Percentiles rank a stretch among this genome's conserved stretches.
phyloP scores from a whole-genome alignment of 2,113 vertebrate genomes.

The Misgurnus mizolepis region DNA sequence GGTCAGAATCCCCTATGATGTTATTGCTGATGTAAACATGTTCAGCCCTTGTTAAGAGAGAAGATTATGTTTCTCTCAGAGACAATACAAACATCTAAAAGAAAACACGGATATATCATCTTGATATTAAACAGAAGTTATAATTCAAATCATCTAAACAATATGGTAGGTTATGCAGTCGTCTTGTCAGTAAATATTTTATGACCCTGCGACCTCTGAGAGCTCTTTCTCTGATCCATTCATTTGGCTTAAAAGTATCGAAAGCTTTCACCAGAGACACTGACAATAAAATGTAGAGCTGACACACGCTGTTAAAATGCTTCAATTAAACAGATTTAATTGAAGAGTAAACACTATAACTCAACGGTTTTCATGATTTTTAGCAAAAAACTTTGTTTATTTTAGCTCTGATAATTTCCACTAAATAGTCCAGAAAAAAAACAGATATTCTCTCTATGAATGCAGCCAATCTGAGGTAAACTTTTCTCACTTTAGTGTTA shows the following conservation, averaged over 20 bases:
- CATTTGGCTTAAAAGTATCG: neutral
- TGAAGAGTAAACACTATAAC: neutral
- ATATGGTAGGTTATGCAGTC: no score
- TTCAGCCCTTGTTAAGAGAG: conserved; percentile 57
- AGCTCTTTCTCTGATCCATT: neutral
- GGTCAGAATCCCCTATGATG: conserved; percentile 21
- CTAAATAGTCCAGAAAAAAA: no score
- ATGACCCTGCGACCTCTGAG: no score
- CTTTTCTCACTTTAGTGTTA: no score
- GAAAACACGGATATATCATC: conserved; percentile 51
- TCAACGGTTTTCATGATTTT: no score
- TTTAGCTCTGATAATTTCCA: no score
- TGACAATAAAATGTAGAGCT: neutral
- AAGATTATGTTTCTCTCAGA: conserved; percentile 45
- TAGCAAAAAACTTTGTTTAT: no score
- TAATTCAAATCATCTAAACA: neutral
- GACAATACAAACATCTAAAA: conserved; percentile 45
- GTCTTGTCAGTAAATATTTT: no score
- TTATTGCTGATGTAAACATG: conserved; percentile 73
- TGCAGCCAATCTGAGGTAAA: no score
- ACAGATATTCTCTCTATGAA: no score
- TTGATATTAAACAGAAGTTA: neutral
- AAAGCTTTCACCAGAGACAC: neutral
- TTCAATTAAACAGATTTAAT: neutral
- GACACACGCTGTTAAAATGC: neutral